phyloP scores from a whole-genome alignment of 2,888 invertebrate genomes.

The Lasioglossum figueresi region DNA sequence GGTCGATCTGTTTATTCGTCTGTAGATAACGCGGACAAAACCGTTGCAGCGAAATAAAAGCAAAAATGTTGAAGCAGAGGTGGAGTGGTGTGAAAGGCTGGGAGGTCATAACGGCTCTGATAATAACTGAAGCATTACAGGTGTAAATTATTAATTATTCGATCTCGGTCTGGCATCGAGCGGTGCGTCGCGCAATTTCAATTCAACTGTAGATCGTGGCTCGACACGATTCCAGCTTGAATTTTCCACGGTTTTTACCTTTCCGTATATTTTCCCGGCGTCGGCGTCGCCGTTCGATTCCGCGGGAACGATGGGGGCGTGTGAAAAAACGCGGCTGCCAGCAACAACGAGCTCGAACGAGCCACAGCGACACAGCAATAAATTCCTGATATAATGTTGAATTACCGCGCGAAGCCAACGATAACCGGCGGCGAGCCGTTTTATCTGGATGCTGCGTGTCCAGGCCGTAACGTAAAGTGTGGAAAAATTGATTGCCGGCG shows the following conservation, averaged over 20 bases:
- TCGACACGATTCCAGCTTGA: background rate
- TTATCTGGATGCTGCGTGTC: constrained; percentile 25
- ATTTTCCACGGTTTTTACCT: background rate
- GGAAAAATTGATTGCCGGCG: constrained; percentile 31
- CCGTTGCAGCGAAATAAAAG: too few species aligned
- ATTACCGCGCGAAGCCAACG: constrained; percentile 21
- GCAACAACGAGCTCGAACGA: constrained; percentile 1
- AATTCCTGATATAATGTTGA: constrained; percentile 30
- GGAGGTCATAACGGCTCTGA: background rate
- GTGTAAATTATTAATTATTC: background rate
- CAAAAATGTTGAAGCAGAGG: background rate
- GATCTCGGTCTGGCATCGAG: background rate
- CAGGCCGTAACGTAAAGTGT: background rate
- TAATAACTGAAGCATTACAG: background rate
- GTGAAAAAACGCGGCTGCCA: background rate
- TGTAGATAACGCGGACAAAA: too few species aligned
- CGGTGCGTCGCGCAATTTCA: background rate
- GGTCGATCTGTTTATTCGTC: too few species aligned
- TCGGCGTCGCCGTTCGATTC: background rate
- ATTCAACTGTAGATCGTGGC: constrained; percentile 3
- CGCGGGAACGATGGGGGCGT: constrained; percentile 1
- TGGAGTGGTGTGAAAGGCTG: background rate
- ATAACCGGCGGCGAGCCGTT: constrained; percentile 18
- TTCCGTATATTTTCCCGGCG: background rate
- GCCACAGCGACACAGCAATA: constrained; percentile 6